Percentiles rank a stretch among this genome's conserved stretches.
Evolutionary conservation across 2,888 invertebrate species (phyloP).

Genomic region (Parascotia fuliginaria): DNA sequence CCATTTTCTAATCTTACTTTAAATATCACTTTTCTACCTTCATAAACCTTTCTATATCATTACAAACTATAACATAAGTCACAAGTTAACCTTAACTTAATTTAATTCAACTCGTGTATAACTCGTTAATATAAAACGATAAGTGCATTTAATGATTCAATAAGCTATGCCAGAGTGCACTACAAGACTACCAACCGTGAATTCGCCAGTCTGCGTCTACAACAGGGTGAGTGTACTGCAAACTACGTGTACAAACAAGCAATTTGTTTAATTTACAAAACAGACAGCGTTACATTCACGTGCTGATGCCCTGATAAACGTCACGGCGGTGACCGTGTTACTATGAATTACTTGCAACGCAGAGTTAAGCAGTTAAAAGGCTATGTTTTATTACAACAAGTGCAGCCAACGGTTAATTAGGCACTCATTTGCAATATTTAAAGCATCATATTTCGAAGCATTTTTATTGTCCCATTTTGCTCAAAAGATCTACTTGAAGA

Average conservation of each 20-base stretch:
- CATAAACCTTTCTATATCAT: too few relatives aligned
- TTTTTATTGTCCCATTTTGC: too few relatives aligned
- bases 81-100: too few relatives aligned
- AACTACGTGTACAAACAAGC: conserved; percentile 19
- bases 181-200: neutral
- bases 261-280: conserved; percentile 39
- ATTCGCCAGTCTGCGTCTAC: neutral
- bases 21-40: too few relatives aligned
- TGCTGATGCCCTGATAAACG: conserved; percentile 39
- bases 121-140: too few relatives aligned
- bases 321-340: conserved; percentile 38
- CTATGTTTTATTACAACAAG: neutral
- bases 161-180: neutral
- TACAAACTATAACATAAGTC: too few relatives aligned
- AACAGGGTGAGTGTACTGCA: conserved; percentile 11
- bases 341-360: conserved; percentile 28
- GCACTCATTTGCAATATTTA: too few relatives aligned
- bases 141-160: too few relatives aligned
- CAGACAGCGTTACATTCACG: conserved; percentile 31
- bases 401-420: neutral
- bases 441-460: too few relatives aligned
- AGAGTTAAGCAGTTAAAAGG: neutral
- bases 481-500: too few relatives aligned
- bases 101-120: too few relatives aligned
- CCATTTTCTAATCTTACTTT: too few relatives aligned